A percentile compares a stretch with the other conserved stretches of the same genome.
These are phyloP conservation scores for Rhagologus leucostigma DNA, from an alignment of 2,113 vertebrate species.

Conservation along the genomic window DNA sequence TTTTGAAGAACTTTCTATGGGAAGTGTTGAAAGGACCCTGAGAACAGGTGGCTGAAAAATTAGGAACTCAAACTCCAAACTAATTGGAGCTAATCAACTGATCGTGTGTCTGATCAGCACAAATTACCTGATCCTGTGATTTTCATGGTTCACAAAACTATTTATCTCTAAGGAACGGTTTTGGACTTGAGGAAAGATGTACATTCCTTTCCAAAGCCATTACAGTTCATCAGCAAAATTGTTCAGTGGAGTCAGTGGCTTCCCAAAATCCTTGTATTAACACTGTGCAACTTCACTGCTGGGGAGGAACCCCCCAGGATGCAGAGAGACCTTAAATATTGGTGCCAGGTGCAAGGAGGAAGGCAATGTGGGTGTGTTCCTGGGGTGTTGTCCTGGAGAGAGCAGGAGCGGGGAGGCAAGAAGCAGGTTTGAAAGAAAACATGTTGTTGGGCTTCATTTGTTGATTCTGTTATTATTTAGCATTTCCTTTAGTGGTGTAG, in stretches of 20 bases:
- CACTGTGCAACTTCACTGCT: background rate
- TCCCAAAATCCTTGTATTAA: background rate
- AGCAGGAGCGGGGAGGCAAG: background rate
- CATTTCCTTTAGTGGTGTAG: background rate
- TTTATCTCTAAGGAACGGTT: background rate
- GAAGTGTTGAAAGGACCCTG: background rate
- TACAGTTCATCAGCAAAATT: background rate
- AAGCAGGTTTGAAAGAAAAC: background rate
- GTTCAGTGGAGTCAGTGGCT: background rate
- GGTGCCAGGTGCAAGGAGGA: background rate
- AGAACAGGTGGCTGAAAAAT: conserved; percentile 13
- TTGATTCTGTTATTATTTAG: background rate
- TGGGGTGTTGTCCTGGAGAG: background rate
- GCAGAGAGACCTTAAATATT: background rate
- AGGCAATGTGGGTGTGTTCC: background rate
- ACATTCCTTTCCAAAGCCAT: background rate
- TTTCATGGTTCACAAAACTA: background rate
- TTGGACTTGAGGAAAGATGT: background rate
- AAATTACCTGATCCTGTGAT: background rate
- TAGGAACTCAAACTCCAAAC: conserved; percentile 2
- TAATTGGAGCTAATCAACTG: conserved; percentile 33
- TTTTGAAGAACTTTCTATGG: background rate
- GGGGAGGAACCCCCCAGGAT: background rate
- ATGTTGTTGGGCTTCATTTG: background rate
- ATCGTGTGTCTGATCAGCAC: background rate